A percentile compares a stretch with the other conserved stretches of the same genome.
phyloP scores from a whole-genome alignment of 2,113 vertebrate genomes.

The Psittacula cyanocephala region DNA sequence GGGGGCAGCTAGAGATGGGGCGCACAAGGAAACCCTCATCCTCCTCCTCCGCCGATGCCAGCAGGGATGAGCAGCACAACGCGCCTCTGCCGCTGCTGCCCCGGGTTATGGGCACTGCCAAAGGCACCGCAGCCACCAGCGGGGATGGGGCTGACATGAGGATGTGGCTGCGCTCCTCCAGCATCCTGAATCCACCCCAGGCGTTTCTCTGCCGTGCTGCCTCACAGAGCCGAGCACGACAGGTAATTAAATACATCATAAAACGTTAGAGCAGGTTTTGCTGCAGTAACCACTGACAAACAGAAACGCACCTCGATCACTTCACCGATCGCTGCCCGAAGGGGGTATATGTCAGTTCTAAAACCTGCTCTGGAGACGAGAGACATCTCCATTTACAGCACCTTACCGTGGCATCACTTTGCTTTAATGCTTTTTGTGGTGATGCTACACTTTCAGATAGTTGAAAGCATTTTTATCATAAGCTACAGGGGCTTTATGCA shows the following conservation, averaged over 20 bases:
- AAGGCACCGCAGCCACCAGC: neutral
- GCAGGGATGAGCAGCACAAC: neutral
- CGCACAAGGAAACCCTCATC: neutral
- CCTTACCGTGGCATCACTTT: neutral
- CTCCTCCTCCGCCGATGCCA: neutral
- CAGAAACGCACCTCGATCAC: rapidly evolving
- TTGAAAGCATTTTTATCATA: neutral
- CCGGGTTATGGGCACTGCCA: neutral
- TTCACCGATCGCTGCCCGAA: neutral
- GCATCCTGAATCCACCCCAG: rapidly evolving
- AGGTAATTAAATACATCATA: neutral
- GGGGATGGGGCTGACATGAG: neutral
- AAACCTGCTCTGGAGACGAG: neutral
- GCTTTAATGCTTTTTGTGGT: neutral
- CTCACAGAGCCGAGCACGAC: neutral
- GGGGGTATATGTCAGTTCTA: rapidly evolving
- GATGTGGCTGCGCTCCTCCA: neutral
- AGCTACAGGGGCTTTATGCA: neutral
- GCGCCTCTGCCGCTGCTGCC: neutral
- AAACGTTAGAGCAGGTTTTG: neutral
- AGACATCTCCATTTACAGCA: neutral
- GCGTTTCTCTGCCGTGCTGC: rapidly evolving
- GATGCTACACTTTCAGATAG: neutral
- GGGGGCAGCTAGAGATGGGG: slow-evolving; percentile 27
- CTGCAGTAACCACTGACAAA: neutral